Conservation (phyloP, 2,113 vertebrate species). For the Ariopsis seemanni region DNA sequence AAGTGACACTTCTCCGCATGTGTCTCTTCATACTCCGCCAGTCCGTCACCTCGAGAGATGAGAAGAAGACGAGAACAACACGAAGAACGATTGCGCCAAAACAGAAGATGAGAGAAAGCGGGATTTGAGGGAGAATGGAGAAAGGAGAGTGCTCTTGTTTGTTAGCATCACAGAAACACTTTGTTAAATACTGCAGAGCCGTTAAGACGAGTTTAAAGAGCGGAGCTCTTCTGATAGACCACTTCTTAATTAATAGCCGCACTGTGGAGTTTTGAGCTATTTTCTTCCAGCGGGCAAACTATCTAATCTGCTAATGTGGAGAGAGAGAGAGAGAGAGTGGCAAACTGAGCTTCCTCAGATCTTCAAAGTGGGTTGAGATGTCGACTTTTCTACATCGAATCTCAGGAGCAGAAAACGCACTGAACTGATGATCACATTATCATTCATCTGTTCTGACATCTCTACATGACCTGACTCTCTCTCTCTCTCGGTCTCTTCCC, state of each 20-base stretch:
- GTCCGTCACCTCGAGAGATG: slow-evolving; percentile 30
- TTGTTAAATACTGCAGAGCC: background rate
- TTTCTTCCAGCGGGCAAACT: background rate
- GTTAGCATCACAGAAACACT: background rate
- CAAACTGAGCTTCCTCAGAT: background rate
- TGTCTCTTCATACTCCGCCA: slow-evolving; percentile 36
- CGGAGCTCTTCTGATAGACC: background rate
- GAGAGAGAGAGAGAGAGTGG: background rate
- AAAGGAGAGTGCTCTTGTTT: background rate
- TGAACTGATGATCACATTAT: background rate
- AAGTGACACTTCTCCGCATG: slow-evolving; percentile 23
- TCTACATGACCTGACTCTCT: background rate
- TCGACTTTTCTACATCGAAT: background rate
- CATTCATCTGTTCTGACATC: slow-evolving; percentile 4
- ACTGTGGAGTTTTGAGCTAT: background rate
- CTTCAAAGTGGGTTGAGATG: slow-evolving; percentile 20
- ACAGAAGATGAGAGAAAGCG: background rate
- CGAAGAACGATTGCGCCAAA: background rate
- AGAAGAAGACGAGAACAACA: background rate
- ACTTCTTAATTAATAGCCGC: background rate
- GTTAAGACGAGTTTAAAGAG: background rate
- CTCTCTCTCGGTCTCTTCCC: no score
- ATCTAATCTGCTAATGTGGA: background rate
- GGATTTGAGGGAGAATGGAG: background rate
- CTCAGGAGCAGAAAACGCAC: background rate